phyloP scores from a whole-genome alignment of 1,140 invertebrate genomes.

The Hypothenemus hampei region DNA sequence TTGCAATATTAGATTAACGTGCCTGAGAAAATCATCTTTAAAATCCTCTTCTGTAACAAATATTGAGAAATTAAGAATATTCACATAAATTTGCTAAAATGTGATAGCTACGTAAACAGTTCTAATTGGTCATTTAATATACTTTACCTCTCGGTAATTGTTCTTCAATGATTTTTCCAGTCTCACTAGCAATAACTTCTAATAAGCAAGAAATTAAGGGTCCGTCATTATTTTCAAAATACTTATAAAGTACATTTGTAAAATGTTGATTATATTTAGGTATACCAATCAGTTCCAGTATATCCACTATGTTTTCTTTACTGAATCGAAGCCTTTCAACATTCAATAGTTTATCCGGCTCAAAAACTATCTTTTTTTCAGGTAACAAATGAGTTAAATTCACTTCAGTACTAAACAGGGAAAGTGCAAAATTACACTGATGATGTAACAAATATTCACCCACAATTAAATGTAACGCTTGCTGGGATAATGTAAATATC shows the following conservation, averaged over 20 bases:
- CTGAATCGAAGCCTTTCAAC: slow-evolving; percentile 10
- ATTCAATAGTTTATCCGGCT: not conserved
- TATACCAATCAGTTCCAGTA: slow-evolving; percentile 33
- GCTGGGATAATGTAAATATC: slow-evolving; percentile 45
- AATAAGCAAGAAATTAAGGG: slow-evolving; percentile 26
- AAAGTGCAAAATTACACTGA: slow-evolving; percentile 54
- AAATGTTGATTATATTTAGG: slow-evolving; percentile 21
- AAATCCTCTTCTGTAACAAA: slow-evolving; percentile 3
- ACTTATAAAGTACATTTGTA: slow-evolving; percentile 21
- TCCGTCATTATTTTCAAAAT: slow-evolving; percentile 17
- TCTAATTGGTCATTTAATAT: no score
- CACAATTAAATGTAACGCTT: slow-evolving; percentile 54
- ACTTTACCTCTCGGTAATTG: not conserved
- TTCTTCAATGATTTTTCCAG: not conserved
- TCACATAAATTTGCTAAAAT: no score
- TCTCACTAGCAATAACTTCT: slow-evolving; percentile 5
- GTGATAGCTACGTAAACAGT: no score
- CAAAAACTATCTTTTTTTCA: slow-evolving; percentile 10
- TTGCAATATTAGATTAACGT: slow-evolving; percentile 1
- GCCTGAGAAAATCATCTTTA: slow-evolving; percentile 18
- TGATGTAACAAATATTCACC: slow-evolving; percentile 52
- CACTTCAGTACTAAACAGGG: slow-evolving; percentile 54
- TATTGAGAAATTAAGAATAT: no score
- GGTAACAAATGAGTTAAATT: slow-evolving; percentile 41
- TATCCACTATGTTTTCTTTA: slow-evolving; percentile 28